Evolutionary conservation across 1,140 invertebrate species (phyloP), one percentile per base, ranked within the genome.

Genomic region (Habropoda laboriosa): DNA sequence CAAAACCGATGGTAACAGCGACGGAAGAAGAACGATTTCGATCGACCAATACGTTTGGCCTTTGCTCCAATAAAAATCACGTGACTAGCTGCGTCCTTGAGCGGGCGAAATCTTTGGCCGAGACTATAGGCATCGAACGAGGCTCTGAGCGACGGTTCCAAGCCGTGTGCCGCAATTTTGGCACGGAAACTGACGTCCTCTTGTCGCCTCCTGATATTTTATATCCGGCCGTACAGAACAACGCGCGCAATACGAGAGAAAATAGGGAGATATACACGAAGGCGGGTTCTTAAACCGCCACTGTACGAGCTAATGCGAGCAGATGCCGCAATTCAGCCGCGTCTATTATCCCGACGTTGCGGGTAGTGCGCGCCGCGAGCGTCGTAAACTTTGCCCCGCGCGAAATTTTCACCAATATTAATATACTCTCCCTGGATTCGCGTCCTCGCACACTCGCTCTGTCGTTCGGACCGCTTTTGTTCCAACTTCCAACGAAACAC

Each of bases 181-280:
- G 53, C 68, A 72, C 53, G 27, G 10, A 21, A 60, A 35, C 70
- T 35, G 55, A 60, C 42, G 30, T 61, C n/a, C 30, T 13, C 51
- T 60, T 60, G 55, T 73, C 55, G 70, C 55, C 27, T 60, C 55
- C 47, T 73, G 40, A 73, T 60, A 73, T 73, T 73, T 73, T 73
- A 60, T 60, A 73, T 47, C 53, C 40, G 21, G 18, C 40, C 27
- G 8, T 35, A 47, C 30, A n/a, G n/a, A 60, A 60, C 30, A 70
- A 47, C 40, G 27, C 21, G 13, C 30, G 12, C 24, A 71, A 58
- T 18, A 30, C 38, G 38, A 3, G 6, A 24, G 13, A 18, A 38
- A 24, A 24, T 21, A 16, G 5, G 18, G 40, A 60, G 21, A 60
- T 32, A 42, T 60, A 32, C 12, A 30, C 18, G 53, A 60, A n/a